A percentile compares a stretch with the other conserved stretches of the same genome.
These are phyloP conservation scores for Girardinus metallicus DNA, from an alignment of 2,797 vertebrate genomes.

Conservation along the genomic window DNA sequence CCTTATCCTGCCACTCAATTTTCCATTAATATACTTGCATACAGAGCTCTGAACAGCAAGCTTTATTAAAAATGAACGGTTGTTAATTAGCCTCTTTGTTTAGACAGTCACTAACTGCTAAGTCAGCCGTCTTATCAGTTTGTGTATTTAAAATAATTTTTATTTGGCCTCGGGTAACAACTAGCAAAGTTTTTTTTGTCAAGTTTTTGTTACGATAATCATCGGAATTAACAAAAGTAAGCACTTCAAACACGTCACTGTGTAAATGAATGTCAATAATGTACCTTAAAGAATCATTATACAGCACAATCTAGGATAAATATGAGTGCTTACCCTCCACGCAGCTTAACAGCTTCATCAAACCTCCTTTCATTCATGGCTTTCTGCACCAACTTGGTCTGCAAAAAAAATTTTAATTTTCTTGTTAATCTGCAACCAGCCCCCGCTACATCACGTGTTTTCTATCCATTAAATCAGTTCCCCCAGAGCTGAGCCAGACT, in stretches of 20 bases:
- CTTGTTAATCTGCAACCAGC: not conserved
- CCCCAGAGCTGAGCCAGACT: conserved; percentile 53
- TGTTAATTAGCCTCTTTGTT: not conserved
- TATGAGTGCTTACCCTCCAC: conserved; percentile 87
- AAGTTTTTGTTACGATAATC: not conserved
- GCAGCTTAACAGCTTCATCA: conserved; percentile 91
- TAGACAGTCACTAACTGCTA: not conserved
- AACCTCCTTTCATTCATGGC: conserved; percentile 95
- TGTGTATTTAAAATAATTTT: not conserved
- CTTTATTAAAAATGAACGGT: not conserved
- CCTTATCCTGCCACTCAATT: not conserved
- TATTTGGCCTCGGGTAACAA: not conserved
- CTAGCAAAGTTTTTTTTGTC: not conserved
- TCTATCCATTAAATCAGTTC: conserved; percentile 16
- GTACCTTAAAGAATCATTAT: not conserved
- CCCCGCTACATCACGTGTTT: not conserved
- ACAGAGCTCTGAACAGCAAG: not conserved
- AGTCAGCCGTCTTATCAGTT: not conserved
- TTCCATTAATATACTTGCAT: not conserved
- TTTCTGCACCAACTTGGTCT: conserved; percentile 96
- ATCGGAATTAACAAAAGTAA: not conserved
- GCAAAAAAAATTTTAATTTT: conserved; percentile 5
- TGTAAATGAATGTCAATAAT: not conserved
- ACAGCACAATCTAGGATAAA: not conserved
- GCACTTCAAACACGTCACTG: not conserved